Conservation (phyloP, 2,888 invertebrate species). For the Galerucella pusilla region DNA sequence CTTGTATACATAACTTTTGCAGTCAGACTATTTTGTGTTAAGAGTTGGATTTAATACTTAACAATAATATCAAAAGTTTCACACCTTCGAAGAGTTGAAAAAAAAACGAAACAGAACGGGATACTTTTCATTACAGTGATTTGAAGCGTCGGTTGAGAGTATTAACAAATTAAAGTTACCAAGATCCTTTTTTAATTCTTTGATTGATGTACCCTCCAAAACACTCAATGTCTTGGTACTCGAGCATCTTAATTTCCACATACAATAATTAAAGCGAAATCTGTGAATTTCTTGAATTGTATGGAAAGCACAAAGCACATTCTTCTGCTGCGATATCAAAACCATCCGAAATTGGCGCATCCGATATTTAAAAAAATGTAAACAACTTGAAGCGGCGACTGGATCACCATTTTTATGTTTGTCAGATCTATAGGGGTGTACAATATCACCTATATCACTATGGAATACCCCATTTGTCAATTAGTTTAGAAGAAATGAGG, state of each 20-base stretch:
- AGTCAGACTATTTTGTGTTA: no score
- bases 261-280: no score
- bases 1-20: no score
- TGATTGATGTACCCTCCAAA: background rate
- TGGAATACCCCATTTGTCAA: no score
- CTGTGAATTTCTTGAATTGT: no score
- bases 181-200: background rate
- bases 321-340: no score
- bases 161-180: background rate
- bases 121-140: background rate
- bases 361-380: no score
- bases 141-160: background rate
- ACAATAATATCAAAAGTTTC: background rate
- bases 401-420: background rate
- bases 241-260: constrained; percentile 54
- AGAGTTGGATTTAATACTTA: constrained; percentile 1
- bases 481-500: no score
- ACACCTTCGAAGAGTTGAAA: background rate
- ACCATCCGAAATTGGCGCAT: no score
- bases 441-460: background rate
- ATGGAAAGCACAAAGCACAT: constrained; percentile 44
- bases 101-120: background rate
- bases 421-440: background rate
- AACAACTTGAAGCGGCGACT: no score
- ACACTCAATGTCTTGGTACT: constrained; percentile 47